Percentiles rank a stretch among this genome's conserved stretches.
Evolutionary conservation across 2,113 vertebrate species (phyloP).

Genomic region (Ovis canadensis): DNA sequence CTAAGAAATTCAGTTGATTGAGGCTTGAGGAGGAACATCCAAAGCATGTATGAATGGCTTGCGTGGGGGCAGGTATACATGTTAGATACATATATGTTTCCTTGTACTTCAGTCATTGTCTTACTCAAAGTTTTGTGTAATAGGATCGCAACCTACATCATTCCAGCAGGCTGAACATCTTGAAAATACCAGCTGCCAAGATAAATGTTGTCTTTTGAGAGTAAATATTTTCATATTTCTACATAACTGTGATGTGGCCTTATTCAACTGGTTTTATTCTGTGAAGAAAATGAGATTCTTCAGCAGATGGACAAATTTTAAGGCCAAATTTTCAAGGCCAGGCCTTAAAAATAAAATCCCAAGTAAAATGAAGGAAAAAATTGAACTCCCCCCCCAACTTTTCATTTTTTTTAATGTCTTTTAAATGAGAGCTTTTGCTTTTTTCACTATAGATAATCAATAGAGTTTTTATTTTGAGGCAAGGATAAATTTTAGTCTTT

Average conservation of each 20-base stretch:
- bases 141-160: neutral
- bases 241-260: neutral
- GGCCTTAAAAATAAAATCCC: neutral
- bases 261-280: neutral
- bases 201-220: conserved; percentile 24
- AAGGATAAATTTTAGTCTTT: conserved; percentile 28
- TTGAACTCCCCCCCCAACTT: neutral
- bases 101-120: neutral
- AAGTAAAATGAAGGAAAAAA: neutral
- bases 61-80: neutral
- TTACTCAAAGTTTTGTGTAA: neutral
- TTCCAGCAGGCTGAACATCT: neutral
- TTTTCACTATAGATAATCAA: neutral
- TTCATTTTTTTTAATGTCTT: neutral
- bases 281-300: conserved; percentile 27
- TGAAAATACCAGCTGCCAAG: conserved; percentile 35
- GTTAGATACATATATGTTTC: neutral
- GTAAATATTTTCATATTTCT: conserved; percentile 47
- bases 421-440: neutral
- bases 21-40: neutral
- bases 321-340: neutral
- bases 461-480: neutral
- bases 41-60: neutral
- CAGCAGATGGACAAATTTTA: conserved; percentile 26
- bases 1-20: neutral